Percentiles rank a stretch among this genome's conserved stretches.
These are phyloP conservation scores for Idaea dimidiata DNA, from an alignment of 2,888 invertebrate species.

Conservation along the genomic window DNA sequence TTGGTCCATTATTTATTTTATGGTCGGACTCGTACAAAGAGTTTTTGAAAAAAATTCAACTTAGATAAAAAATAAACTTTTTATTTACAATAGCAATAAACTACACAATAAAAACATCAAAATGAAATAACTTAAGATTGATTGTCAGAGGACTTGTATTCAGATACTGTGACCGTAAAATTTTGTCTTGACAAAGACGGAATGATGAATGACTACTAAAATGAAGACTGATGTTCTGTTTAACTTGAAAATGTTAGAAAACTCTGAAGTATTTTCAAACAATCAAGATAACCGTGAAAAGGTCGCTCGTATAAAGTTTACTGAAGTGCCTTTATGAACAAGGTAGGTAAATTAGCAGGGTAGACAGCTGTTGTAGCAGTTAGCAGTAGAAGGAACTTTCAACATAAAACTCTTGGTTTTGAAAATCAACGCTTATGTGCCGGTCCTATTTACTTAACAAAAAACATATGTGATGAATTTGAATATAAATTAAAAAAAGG, in stretches of 20 bases:
- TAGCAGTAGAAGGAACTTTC: no score
- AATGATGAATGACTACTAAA: constrained; percentile 24
- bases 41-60: neutral
- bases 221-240: constrained; percentile 19
- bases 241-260: constrained; percentile 2
- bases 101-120: no score
- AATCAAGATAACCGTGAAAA: neutral
- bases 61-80: neutral
- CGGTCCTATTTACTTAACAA: no score
- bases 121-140: constrained; percentile 19
- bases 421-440: no score
- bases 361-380: no score
- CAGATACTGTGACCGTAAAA: constrained; percentile 25
- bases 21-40: neutral
- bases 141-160: constrained; percentile 23
- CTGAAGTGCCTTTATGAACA: neutral
- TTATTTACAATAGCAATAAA: neutral
- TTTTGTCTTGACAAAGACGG: constrained; percentile 26
- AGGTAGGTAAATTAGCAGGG: neutral
- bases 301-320: neutral
- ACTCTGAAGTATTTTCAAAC: neutral
- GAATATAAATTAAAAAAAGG: no score
- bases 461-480: no score
- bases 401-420: no score
- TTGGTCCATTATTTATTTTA: no score